Evolutionary conservation across 2,888 invertebrate species (phyloP).

Genomic region (Drosophila kuntzei): DNA sequence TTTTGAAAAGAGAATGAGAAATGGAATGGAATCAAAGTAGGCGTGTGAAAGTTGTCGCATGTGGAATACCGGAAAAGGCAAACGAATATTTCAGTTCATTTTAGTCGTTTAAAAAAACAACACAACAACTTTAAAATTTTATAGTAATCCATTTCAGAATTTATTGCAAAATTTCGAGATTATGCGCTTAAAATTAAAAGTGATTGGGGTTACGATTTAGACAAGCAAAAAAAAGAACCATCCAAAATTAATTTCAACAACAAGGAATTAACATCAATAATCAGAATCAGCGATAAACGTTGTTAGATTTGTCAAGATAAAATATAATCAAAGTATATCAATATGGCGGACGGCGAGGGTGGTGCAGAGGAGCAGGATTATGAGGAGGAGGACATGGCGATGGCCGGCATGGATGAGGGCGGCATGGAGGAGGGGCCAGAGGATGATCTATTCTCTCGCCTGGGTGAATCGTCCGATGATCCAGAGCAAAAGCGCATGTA

Average conservation of each 20-base stretch:
- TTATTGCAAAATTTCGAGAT: constrained; percentile 47
- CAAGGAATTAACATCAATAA: background rate
- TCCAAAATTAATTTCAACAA: constrained; percentile 7
- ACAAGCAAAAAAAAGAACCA: constrained; percentile 18
- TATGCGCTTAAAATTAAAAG: constrained; percentile 41
- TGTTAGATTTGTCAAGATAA: constrained; percentile 1
- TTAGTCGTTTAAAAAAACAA: constrained; percentile 58
- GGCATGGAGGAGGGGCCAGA: constrained; percentile 61
- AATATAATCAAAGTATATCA: constrained; percentile 2
- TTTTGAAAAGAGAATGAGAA: background rate
- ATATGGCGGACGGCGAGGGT: constrained; percentile 59
- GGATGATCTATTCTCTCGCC: constrained; percentile 69
- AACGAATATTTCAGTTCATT: constrained; percentile 52
- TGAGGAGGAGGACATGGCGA: constrained; percentile 46
- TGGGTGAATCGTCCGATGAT: constrained; percentile 78
- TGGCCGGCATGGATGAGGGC: constrained; percentile 36
- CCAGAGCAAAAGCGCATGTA: constrained; percentile 78
- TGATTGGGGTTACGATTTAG: constrained; percentile 27
- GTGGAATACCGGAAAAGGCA: background rate
- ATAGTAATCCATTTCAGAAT: constrained; percentile 48
- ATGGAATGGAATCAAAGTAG: constrained; percentile 22
- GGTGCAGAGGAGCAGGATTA: constrained; percentile 56
- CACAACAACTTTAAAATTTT: constrained; percentile 50
- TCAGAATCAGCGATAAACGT: background rate
- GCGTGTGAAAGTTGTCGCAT: constrained; percentile 2